These are phyloP conservation scores for Anniella stebbinsi DNA, from an alignment of 2,797 vertebrate genomes.

Conservation along the genomic window DNA sequence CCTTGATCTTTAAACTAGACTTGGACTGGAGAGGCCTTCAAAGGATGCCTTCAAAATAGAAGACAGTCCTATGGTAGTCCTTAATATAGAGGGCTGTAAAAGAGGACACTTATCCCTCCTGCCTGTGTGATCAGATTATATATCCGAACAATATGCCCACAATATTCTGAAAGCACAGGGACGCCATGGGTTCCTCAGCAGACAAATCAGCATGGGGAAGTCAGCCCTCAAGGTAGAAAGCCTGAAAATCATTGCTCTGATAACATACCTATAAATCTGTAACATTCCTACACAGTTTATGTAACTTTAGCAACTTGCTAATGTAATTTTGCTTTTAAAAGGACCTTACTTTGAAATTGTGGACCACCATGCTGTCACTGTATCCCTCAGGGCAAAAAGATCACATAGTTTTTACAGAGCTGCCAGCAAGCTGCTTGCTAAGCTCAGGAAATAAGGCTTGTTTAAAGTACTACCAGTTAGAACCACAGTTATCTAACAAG, in stretches of 20 bases:
- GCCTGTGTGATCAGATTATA: no score
- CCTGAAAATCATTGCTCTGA: not conserved
- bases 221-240: not conserved
- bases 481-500: not conserved
- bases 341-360: not conserved
- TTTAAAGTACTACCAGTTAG: not conserved
- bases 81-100: no score
- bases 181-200: not conserved
- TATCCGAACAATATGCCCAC: no score
- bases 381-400: not conserved
- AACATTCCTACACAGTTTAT: not conserved
- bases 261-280: not conserved
- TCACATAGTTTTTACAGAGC: not conserved
- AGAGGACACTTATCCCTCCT: no score
- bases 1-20: no score
- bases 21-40: no score
- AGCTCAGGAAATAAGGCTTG: not conserved
- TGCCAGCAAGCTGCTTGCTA: not conserved
- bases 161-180: not conserved
- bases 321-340: not conserved
- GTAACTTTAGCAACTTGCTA: not conserved
- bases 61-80: no score
- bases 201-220: not conserved
- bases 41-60: no score
- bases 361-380: not conserved